Evolutionary conservation across 2,113 vertebrate genomes (phyloP).

Genomic region (Gobio gobio): DNA sequence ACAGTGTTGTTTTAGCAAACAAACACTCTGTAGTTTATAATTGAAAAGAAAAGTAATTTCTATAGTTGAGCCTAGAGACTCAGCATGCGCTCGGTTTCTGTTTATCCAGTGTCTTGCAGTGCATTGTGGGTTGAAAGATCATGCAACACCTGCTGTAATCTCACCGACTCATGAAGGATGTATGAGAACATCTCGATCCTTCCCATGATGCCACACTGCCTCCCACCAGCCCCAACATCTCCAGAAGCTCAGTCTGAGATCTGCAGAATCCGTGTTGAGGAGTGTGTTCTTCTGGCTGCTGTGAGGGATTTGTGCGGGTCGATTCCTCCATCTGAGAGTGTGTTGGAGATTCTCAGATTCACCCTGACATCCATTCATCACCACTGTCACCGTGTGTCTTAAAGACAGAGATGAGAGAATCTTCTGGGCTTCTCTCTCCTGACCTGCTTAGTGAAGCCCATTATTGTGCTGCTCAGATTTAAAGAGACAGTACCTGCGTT

Average conservation of each 20-base stretch:
- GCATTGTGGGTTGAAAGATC: background rate
- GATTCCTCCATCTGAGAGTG: background rate
- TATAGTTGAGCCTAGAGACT: background rate
- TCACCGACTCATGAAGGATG: background rate
- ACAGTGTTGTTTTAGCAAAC: background rate
- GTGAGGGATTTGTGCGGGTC: background rate
- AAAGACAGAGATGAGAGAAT: background rate
- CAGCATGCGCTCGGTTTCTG: background rate
- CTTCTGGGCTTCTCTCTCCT: conserved; percentile 48
- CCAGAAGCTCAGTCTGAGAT: background rate
- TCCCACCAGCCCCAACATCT: no score
- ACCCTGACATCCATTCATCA: conserved; percentile 57
- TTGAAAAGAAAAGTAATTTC: no score
- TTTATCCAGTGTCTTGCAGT: background rate
- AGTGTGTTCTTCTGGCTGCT: no score
- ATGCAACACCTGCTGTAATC: background rate
- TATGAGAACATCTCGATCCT: conserved; percentile 5
- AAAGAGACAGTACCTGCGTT: no score
- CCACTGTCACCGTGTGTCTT: conserved; percentile 17
- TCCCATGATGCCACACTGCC: background rate
- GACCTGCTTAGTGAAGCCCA: conserved; percentile 65
- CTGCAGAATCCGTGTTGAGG: no score
- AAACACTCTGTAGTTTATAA: background rate
- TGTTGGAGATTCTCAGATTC: conserved; percentile 31
- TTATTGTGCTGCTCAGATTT: conserved; percentile 63